phyloP scores from a whole-genome alignment of 1,140 invertebrate genomes.

The Drosophila repletoides region DNA sequence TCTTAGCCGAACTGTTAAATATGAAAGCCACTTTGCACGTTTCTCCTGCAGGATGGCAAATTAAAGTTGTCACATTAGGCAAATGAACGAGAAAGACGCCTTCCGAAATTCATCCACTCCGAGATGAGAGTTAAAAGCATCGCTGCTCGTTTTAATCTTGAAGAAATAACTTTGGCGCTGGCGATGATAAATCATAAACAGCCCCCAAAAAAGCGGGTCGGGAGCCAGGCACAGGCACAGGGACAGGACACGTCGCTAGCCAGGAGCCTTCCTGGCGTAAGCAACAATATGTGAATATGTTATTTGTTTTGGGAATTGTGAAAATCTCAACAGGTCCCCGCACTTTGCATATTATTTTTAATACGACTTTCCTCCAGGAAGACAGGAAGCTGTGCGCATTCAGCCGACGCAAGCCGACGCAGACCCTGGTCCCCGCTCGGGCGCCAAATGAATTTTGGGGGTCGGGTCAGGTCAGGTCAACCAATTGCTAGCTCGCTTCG shows the following conservation, averaged over 20 bases:
- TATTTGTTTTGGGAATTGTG: slow-evolving; percentile 82
- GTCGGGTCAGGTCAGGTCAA: slow-evolving; percentile 48
- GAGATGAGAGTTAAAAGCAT: slow-evolving; percentile 45
- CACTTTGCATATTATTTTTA: slow-evolving; percentile 83
- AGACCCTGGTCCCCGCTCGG: background rate
- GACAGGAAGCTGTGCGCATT: slow-evolving; percentile 43
- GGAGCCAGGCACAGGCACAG: slow-evolving; percentile 4
- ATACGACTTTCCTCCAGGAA: slow-evolving; percentile 49
- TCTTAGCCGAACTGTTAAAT: slow-evolving; percentile 47
- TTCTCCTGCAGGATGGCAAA: slow-evolving; percentile 43
- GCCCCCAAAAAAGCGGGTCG: slow-evolving; percentile 19
- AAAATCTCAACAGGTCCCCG: slow-evolving; percentile 83
- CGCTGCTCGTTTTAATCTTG: slow-evolving; percentile 71
- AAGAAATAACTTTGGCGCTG: slow-evolving; percentile 72
- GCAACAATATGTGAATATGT: slow-evolving; percentile 82
- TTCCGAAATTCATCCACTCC: slow-evolving; percentile 10
- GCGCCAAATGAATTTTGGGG: background rate
- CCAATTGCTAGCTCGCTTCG: slow-evolving; percentile 51
- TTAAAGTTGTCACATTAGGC: slow-evolving; percentile 78
- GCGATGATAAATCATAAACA: slow-evolving; percentile 81
- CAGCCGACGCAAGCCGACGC: slow-evolving; percentile 3
- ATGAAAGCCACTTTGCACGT: slow-evolving; percentile 64
- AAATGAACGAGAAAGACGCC: slow-evolving; percentile 52
- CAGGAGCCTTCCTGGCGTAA: slow-evolving; percentile 12
- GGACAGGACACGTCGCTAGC: slow-evolving; percentile 31